These are phyloP conservation scores for Caligus rogercresseyi DNA, from an alignment of 1,140 invertebrate genomes.

Conservation along the genomic window DNA sequence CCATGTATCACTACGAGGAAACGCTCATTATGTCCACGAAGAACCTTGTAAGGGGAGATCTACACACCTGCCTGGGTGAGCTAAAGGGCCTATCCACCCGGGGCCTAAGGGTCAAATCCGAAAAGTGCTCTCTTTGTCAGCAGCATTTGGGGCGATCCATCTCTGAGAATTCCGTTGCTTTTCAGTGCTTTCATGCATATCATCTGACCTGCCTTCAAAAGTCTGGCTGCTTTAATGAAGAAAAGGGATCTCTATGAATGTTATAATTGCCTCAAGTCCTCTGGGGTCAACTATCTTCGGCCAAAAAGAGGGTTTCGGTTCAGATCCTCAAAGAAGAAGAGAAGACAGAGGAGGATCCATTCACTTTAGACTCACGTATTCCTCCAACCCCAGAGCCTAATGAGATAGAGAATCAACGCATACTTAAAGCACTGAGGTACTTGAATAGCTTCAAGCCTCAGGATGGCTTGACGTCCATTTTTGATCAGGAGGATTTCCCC, in stretches of 20 bases:
- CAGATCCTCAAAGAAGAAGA: too few species aligned
- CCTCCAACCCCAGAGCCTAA: too few species aligned
- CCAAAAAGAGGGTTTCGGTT: background rate
- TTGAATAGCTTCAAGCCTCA: background rate
- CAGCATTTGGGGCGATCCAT: constrained; percentile 1
- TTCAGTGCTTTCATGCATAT: constrained; percentile 22
- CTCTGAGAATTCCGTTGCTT: background rate
- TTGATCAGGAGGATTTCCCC: background rate
- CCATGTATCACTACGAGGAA: constrained; percentile 39
- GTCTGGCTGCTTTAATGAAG: background rate
- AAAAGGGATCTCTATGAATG: background rate
- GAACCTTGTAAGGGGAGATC: constrained; percentile 24
- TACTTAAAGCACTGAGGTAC: background rate
- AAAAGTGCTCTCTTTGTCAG: constrained; percentile 22
- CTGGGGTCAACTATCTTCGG: background rate
- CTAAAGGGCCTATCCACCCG: constrained; percentile 21
- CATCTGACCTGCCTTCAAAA: constrained; percentile 20
- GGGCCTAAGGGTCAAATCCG: constrained; percentile 22
- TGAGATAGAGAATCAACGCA: background rate
- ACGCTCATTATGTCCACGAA: constrained; percentile 26
- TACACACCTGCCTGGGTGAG: constrained; percentile 24
- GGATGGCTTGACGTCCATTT: background rate
- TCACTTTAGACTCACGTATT: too few species aligned
- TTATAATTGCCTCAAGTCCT: constrained; percentile 2
- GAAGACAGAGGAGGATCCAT: too few species aligned